Evolutionary conservation across 2,797 vertebrate species (phyloP), one percentile per base, ranked within the genome.

Genomic region (Bovichtus variegatus): DNA sequence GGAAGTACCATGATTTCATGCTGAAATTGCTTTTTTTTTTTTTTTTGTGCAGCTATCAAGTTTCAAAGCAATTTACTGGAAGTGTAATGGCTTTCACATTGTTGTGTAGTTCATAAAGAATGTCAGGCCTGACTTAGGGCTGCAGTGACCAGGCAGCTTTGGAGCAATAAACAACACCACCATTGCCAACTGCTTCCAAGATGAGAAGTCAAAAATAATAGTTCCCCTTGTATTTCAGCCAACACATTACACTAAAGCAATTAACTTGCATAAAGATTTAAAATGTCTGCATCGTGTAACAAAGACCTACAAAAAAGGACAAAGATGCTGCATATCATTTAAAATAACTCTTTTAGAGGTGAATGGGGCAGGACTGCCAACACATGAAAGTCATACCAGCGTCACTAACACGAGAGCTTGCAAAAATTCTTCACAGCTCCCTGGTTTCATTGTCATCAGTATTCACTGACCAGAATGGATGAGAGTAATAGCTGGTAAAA

Each of bases 401-500:
- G 36, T 86, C 87, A 85, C 85, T 88, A 82, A 90, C 80, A 65
- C 8, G 25, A 65, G 78, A 78, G 77, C 81, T 83, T 68, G 80
- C 81, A 68, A 82, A 85, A 91, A 87, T 19, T 86, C 85, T 91
- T 90, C 85, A 91, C 91, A 90, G 90, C 89, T 91, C 88, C 78
- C 40, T 84, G 87, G 73, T 89, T 91, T 87, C 84, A 87, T 88
- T 87, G 89, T 87, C 89, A 91, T 92, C 86, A 83, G 85, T 86
- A 89, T 90, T 91, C 89, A 91, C 87, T 90, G 92, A 92, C 91
- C 91, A 92, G 90, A 92, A 88, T 84, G 78, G 81, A 88, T 88
- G 90, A 90, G 88, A 86, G 86, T 93, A 92, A 93, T 92, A 87
- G 91, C 91, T 92, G 85, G 82, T 85, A 92, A 92, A 93, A 92